Conservation (phyloP, 2,113 vertebrate genomes). For the Penelope pileata region DNA sequence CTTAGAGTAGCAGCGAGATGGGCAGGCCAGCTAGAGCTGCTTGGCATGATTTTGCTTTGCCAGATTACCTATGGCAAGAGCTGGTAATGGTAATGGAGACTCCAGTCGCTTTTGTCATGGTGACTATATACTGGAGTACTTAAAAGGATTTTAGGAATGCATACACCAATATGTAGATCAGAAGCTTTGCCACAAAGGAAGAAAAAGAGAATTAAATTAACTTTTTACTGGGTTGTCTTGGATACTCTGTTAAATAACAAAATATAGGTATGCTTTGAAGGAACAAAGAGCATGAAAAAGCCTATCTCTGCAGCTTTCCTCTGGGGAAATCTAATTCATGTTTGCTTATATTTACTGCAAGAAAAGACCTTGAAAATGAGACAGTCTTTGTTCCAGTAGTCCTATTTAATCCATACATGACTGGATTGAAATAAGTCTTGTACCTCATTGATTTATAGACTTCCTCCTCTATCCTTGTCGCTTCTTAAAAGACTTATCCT, state of each 20-base stretch:
- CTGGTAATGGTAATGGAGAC: not conserved
- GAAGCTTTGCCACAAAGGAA: not conserved
- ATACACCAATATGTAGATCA: not conserved
- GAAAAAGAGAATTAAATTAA: not conserved
- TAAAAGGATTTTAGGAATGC: not conserved
- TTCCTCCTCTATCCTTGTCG: not conserved
- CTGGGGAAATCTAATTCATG: constrained; percentile 26
- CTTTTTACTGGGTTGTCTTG: not conserved
- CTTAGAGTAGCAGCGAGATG: not conserved
- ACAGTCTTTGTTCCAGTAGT: constrained; percentile 1
- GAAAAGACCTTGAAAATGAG: constrained; percentile 42
- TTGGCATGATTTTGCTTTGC: not conserved
- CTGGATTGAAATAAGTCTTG: constrained; percentile 4
- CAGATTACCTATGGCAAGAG: not conserved
- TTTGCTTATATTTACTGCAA: constrained; percentile 49
- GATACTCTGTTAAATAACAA: constrained; percentile 10
- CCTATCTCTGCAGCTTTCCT: not conserved
- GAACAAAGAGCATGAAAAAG: constrained; percentile 3
- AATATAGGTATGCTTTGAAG: constrained; percentile 16
- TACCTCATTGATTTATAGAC: constrained; percentile 14
- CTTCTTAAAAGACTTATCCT: not conserved
- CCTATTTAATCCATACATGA: constrained; percentile 31
- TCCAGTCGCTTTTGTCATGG: not conserved
- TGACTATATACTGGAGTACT: not conserved
- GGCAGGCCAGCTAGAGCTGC: not conserved